Conservation (phyloP, 1,140 invertebrate genomes). For the Panagrolaimus sp. region DNA sequence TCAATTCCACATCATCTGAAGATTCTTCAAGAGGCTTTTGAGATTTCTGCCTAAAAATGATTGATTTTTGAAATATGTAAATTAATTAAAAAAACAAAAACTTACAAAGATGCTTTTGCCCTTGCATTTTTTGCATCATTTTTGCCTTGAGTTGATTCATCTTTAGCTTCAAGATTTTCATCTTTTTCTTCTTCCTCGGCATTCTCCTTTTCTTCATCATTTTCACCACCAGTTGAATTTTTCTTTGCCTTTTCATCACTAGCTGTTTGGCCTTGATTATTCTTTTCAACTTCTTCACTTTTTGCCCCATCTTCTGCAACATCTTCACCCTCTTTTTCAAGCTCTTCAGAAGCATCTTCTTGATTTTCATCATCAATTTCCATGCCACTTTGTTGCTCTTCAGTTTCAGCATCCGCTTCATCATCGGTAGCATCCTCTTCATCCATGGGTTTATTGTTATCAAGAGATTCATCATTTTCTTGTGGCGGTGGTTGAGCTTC, state of each 20-base stretch:
- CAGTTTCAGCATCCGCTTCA: slow-evolving; percentile 61
- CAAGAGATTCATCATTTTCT: slow-evolving; percentile 55
- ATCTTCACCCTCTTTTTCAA: slow-evolving; percentile 31
- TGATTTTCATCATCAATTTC: slow-evolving; percentile 36
- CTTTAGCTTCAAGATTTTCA: slow-evolving; percentile 12
- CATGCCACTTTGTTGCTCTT: slow-evolving; percentile 62
- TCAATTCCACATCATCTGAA: background rate
- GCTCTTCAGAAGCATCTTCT: slow-evolving; percentile 8
- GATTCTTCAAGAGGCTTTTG: slow-evolving; percentile 5
- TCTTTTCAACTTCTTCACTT: slow-evolving; percentile 26
- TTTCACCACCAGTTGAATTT: slow-evolving; percentile 9
- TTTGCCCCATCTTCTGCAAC: slow-evolving; percentile 29
- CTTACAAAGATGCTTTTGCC: background rate
- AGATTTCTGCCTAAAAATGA: slow-evolving; percentile 12
- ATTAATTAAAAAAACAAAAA: background rate
- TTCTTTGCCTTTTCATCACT: slow-evolving; percentile 29
- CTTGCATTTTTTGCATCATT: slow-evolving; percentile 33
- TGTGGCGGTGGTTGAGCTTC: slow-evolving; percentile 26
- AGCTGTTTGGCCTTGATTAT: slow-evolving; percentile 30
- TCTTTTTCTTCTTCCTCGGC: slow-evolving; percentile 15
- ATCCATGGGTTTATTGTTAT: slow-evolving; percentile 52
- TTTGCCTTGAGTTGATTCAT: slow-evolving; percentile 57
- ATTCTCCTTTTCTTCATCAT: slow-evolving; percentile 15
- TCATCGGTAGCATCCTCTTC: slow-evolving; percentile 51
- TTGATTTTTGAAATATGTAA: background rate